Percentiles rank a stretch among this genome's conserved stretches.
phyloP scores from a whole-genome alignment of 2,888 invertebrate genomes.

The Encarsia formosa region DNA sequence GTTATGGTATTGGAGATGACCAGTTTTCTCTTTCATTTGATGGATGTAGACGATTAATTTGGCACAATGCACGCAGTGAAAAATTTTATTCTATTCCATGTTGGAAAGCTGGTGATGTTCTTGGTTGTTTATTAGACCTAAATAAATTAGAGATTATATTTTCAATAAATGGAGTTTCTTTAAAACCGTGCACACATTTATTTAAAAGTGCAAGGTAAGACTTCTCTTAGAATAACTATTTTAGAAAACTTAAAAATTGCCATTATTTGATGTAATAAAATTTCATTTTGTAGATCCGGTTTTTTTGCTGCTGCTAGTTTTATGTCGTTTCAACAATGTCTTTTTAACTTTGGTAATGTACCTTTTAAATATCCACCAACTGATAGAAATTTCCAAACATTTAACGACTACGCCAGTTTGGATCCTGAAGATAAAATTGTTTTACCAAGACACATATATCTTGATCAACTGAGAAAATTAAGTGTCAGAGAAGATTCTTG shows the following conservation, averaged over 20 bases:
- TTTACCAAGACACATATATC: constrained; percentile 75
- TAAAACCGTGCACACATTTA: constrained; percentile 68
- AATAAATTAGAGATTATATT: constrained; percentile 70
- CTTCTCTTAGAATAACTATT: neutral
- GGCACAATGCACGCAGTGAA: constrained; percentile 79
- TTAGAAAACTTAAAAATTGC: neutral
- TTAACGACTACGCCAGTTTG: constrained; percentile 75
- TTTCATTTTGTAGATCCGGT: constrained; percentile 60
- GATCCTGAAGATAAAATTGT: constrained; percentile 76
- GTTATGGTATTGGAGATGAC: constrained; percentile 94
- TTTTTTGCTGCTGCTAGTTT: constrained; percentile 94
- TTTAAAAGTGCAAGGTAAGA: constrained; percentile 72
- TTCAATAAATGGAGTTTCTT: constrained; percentile 72
- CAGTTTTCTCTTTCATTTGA: constrained; percentile 86
- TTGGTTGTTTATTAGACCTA: constrained; percentile 82
- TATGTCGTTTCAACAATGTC: constrained; percentile 94
- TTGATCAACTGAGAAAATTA: constrained; percentile 69
- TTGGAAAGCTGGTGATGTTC: constrained; percentile 81
- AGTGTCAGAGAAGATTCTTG: constrained; percentile 80
- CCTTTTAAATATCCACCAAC: constrained; percentile 75
- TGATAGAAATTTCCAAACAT: constrained; percentile 62
- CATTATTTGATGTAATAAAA: neutral
- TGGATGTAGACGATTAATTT: constrained; percentile 83
- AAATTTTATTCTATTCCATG: constrained; percentile 56
- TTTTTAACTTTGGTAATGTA: constrained; percentile 84